Evolutionary conservation across 2,888 invertebrate species (phyloP).

Genomic region (Hedychridium roseum): DNA sequence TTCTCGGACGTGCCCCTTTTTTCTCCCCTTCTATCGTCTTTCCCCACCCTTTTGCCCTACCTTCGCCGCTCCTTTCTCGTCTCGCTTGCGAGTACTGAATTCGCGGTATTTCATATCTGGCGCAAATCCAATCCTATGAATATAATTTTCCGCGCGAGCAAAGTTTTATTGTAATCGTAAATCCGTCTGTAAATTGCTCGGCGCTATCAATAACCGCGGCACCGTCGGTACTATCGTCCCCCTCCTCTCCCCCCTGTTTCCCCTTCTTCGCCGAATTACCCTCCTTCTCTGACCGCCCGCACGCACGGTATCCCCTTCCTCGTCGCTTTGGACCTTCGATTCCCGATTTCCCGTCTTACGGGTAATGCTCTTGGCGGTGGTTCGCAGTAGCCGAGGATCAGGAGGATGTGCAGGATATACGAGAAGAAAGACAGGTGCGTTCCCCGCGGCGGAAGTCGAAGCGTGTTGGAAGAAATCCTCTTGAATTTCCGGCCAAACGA

Average conservation of each 20-base stretch:
- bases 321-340: not conserved
- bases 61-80: constrained; percentile 17
- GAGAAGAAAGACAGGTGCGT: not conserved
- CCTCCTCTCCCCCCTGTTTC: constrained; percentile 3
- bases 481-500: constrained; percentile 22
- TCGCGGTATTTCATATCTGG: constrained; percentile 59
- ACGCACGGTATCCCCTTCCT: constrained; percentile 8
- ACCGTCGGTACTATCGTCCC: constrained; percentile 30
- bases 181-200: constrained; percentile 59
- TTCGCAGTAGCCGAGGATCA: constrained; percentile 9
- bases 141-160: constrained; percentile 60
- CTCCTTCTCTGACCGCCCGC: constrained; percentile 6
- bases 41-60: constrained; percentile 5
- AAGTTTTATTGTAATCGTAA: constrained; percentile 62
- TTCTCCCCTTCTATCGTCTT: constrained; percentile 9
- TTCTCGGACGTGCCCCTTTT: not conserved
- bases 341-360: too few relatives aligned
- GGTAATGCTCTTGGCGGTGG: constrained; percentile 15
- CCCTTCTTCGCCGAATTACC: constrained; percentile 10
- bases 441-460: not conserved
- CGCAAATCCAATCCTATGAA: constrained; percentile 62
- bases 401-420: constrained; percentile 9
- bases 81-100: constrained; percentile 16
- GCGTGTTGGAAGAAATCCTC: constrained; percentile 17
- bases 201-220: constrained; percentile 56